A percentile compares a stretch with the other conserved stretches of the same genome.
phyloP scores from a whole-genome alignment of 2,797 vertebrate species.

The Danio aesculapii region DNA sequence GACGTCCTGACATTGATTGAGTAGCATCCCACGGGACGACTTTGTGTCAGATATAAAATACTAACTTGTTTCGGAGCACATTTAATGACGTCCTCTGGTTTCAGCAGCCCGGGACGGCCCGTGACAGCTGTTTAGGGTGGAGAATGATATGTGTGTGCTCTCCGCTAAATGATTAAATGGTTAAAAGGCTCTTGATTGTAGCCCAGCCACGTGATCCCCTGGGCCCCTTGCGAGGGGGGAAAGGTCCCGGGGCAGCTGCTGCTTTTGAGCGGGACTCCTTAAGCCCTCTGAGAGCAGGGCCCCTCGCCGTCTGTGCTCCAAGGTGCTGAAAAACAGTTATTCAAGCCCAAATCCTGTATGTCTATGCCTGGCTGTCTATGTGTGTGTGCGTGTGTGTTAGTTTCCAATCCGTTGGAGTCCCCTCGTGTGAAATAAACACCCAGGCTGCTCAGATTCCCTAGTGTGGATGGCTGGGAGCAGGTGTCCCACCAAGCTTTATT shows the following conservation, averaged over 20 bases:
- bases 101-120: slow-evolving; percentile 45
- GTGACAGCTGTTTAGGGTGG: slow-evolving; percentile 58
- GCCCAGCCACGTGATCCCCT: slow-evolving; percentile 54
- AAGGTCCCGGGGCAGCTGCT: slow-evolving; percentile 65
- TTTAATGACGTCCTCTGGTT: slow-evolving; percentile 52
- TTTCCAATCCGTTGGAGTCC: slow-evolving; percentile 54
- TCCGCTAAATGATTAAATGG: slow-evolving; percentile 61
- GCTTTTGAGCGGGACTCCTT: slow-evolving; percentile 55
- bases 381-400: slow-evolving; percentile 17
- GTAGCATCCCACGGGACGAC: slow-evolving; percentile 39
- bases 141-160: slow-evolving; percentile 52
- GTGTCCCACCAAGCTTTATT: slow-evolving; percentile 64
- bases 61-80: slow-evolving; percentile 46
- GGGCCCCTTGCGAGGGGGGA: slow-evolving; percentile 55
- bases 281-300: slow-evolving; percentile 60
- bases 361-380: neutral
- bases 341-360: slow-evolving; percentile 60
- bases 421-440: slow-evolving; percentile 63
- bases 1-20: slow-evolving; percentile 45
- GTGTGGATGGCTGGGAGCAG: slow-evolving; percentile 61
- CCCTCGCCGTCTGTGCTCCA: slow-evolving; percentile 58
- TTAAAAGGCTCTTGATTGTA: slow-evolving; percentile 59
- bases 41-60: slow-evolving; percentile 40
- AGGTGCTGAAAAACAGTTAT: slow-evolving; percentile 65
- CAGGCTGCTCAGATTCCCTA: slow-evolving; percentile 55